Evolutionary conservation across 2,888 invertebrate genomes (phyloP).

Genomic region (Hirudinaria manillensis): DNA sequence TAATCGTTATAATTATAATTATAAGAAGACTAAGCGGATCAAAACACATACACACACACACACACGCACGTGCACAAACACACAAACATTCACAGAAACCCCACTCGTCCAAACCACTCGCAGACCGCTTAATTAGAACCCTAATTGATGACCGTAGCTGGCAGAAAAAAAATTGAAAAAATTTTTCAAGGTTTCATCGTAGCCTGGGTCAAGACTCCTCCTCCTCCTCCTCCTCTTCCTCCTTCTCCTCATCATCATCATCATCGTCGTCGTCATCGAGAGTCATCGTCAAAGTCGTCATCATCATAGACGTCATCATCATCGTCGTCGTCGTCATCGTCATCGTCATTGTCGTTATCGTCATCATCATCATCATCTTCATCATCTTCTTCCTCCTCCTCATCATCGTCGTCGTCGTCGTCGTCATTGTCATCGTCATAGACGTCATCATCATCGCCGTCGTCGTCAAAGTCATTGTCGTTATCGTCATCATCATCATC

Average conservation of each 20-base stretch:
- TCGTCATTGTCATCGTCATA: background rate
- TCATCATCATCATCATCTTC: background rate
- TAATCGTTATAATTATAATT: no score
- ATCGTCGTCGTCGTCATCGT: background rate
- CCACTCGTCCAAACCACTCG: no score
- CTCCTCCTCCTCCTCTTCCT: background rate
- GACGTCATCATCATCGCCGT: no score
- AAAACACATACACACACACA: background rate
- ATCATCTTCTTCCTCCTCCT: background rate
- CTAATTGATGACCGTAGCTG: no score
- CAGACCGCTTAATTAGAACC: no score
- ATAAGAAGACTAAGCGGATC: background rate
- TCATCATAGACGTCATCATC: no score
- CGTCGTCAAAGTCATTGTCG: background rate
- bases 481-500: constrained; percentile 23
- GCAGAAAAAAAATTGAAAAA: no score
- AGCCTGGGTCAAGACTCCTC: no score
- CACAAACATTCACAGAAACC: background rate
- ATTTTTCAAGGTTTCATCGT: no score
- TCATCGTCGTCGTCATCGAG: background rate
- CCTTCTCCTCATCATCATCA: background rate
- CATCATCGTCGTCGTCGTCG: constrained; percentile 8
- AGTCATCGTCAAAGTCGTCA: no score
- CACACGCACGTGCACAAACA: background rate
- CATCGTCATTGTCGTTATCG: background rate